These are phyloP conservation scores for Pelodytes ibericus DNA, from an alignment of 2,797 vertebrate species.

Conservation along the genomic window DNA sequence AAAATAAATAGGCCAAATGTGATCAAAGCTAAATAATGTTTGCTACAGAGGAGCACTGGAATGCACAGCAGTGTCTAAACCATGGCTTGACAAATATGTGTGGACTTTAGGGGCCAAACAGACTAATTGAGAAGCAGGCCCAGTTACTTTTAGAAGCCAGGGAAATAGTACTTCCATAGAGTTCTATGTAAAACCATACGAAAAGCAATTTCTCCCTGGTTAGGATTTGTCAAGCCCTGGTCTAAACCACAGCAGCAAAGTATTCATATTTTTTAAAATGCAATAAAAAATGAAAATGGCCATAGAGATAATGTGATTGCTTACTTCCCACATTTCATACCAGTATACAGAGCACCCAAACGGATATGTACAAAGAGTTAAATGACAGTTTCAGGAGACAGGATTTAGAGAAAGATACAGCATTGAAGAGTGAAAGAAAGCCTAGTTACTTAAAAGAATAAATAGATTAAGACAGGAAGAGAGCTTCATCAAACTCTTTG, in stretches of 20 bases:
- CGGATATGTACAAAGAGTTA: conserved; percentile 77
- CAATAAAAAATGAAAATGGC: conserved; percentile 51
- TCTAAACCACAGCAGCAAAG: not conserved
- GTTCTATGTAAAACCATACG: too few relatives aligned
- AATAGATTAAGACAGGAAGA: conserved; percentile 81
- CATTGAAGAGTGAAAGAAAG: conserved; percentile 70
- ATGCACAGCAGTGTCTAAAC: not conserved
- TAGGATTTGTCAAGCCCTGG: too few relatives aligned
- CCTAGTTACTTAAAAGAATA: conserved; percentile 80
- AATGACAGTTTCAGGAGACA: conserved; percentile 63
- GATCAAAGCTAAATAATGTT: conserved; percentile 6
- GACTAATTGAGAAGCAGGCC: too few relatives aligned
- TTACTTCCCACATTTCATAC: conserved; percentile 80
- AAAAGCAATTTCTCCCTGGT: too few relatives aligned
- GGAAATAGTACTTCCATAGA: too few relatives aligned
- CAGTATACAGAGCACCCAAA: conserved; percentile 81
- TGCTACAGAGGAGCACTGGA: conserved; percentile 6
- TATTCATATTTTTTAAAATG: not conserved
- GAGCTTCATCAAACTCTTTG: conserved; percentile 79
- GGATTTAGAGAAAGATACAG: conserved; percentile 68
- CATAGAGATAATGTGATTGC: conserved; percentile 60
- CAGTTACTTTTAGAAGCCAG: too few relatives aligned
- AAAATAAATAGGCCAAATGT: conserved; percentile 59
- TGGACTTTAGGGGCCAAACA: too few relatives aligned
- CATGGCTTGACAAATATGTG: too few relatives aligned